Evolutionary conservation across 2,113 vertebrate genomes (phyloP), one percentile per base, ranked within the genome.

Genomic region (Speoplatyrhinus poulsoni): DNA sequence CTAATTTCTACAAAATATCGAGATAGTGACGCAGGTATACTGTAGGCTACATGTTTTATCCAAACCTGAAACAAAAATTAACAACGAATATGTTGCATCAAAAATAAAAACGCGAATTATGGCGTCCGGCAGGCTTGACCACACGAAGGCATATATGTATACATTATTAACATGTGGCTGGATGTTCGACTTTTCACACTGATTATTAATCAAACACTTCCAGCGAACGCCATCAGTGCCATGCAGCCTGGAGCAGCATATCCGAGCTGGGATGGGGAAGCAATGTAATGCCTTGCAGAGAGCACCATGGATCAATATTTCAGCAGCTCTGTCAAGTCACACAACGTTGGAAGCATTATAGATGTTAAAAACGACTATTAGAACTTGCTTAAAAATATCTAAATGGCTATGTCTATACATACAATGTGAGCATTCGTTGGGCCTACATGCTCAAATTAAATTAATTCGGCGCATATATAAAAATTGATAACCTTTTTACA

Each of bases 181-280:
- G 90, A 92, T 94, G 36, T 93, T 93, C 91, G 93, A 93, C 91
- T 88, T 94, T 94, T 92, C 93, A 91, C 93, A 90, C 88, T 93
- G 93, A 95, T 94, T 95, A 94, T 94, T 96, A 95, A 95, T 96
- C 94, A 93, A 93, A 93, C 93, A 92, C 93, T 93, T 94, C 90
- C 87, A 89, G 92, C 89, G 79, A 92, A 93, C 89, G 88, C 91
- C 26, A 83, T 91, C 88, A 87, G 92, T 91, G 94, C 92, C 91
- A 92, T 93, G 77, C 70, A 88, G 64, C 71, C 65, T 67, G 93
- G 93, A 92, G 95, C 92, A 94, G 94, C 94, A 96, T 92, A 95
- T 93, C 91, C 91, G 81, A 92, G 91, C 91, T 93, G 92, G 92
- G 93, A 95, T 94, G 93, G 88, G 91, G 93, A 36, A 95, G 94